Conservation (phyloP, 2,113 vertebrate species). For the Geococcyx californianus region DNA sequence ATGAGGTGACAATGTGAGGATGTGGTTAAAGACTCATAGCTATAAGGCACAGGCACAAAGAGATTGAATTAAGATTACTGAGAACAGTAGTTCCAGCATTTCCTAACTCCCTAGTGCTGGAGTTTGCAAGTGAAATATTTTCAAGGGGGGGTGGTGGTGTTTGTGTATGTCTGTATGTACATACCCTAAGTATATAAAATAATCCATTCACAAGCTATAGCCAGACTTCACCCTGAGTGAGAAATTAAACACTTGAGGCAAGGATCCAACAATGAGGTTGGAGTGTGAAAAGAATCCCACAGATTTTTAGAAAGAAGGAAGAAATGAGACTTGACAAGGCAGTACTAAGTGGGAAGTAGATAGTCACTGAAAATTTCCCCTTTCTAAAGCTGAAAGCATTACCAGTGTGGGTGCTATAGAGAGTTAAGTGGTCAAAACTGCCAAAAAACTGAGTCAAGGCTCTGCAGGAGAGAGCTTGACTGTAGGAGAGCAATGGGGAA, state of each 20-base stretch:
- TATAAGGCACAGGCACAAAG: conserved; percentile 28
- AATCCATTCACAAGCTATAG: not conserved
- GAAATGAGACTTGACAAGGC: not conserved
- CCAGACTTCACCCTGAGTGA: not conserved
- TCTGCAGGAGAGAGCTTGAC: not conserved
- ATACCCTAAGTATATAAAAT: not conserved
- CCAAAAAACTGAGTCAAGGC: not conserved
- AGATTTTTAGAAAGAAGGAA: not conserved
- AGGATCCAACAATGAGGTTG: not conserved
- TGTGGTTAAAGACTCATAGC: conserved; percentile 36
- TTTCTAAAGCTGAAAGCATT: not conserved
- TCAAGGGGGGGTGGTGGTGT: not conserved
- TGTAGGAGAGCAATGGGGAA: not conserved
- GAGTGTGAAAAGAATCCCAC: not conserved
- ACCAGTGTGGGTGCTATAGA: not conserved
- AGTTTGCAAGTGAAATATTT: not conserved
- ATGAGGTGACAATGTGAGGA: conserved; percentile 62
- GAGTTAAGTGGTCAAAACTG: not conserved
- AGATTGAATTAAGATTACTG: conserved; percentile 42
- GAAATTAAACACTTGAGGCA: not conserved
- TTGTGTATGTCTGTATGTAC: too few relatives aligned
- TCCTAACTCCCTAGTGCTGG: not conserved
- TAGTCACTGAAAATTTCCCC: not conserved
- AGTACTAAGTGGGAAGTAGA: not conserved
- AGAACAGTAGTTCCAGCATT: conserved; percentile 2